Conservation (phyloP, 1,140 invertebrate genomes). For the Maniola jurtina region DNA sequence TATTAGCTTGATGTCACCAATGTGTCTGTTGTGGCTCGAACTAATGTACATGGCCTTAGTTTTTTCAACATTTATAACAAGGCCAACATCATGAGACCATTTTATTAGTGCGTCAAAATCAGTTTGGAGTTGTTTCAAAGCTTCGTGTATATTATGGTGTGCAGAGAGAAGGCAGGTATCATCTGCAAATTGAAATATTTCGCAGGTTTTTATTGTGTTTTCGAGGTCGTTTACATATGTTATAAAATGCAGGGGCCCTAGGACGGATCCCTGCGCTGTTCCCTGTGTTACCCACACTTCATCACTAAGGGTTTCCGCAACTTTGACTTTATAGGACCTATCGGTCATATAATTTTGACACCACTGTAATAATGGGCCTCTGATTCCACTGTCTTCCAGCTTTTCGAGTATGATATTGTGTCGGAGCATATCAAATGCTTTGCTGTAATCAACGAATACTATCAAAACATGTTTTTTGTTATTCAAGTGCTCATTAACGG, state of each 20-base stretch:
- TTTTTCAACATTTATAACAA: constrained; percentile 22
- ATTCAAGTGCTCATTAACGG: background rate
- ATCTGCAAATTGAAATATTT: constrained; percentile 24
- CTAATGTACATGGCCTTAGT: constrained; percentile 18
- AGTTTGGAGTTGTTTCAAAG: constrained; percentile 14
- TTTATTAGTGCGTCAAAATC: constrained; percentile 17
- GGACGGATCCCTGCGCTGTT: constrained; percentile 34
- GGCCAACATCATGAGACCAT: constrained; percentile 25
- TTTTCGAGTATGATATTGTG: constrained; percentile 3
- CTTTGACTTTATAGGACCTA: constrained; percentile 9
- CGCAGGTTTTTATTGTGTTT: constrained; percentile 22
- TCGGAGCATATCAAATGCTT: constrained; percentile 10
- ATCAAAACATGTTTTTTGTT: too few relatives aligned
- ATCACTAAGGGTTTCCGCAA: constrained; percentile 21
- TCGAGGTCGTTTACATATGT: constrained; percentile 28
- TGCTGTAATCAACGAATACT: constrained; percentile 16
- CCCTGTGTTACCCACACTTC: constrained; percentile 9
- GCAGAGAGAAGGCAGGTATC: constrained; percentile 28
- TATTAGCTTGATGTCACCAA: too few relatives aligned
- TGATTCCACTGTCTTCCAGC: too few relatives aligned
- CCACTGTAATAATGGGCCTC: too few relatives aligned
- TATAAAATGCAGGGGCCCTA: constrained; percentile 32
- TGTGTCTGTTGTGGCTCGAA: constrained; percentile 7
- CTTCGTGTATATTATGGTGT: constrained; percentile 8
- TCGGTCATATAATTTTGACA: constrained; percentile 12